Conservation (phyloP, 37 sponge, comb jelly and placozoan species). For the Hexactinellida sp. region DNA sequence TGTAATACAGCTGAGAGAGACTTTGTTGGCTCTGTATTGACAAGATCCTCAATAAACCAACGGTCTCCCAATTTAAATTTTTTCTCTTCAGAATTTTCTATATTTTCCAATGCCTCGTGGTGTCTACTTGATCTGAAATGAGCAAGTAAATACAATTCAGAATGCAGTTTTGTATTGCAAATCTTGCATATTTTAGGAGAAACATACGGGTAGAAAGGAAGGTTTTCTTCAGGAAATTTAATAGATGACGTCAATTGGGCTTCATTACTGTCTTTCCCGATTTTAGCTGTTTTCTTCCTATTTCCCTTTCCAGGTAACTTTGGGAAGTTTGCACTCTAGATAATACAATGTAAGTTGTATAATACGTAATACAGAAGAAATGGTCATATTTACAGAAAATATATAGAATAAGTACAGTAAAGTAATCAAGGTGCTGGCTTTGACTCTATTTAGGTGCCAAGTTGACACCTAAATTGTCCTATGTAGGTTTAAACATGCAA, state of each 20-base stretch:
- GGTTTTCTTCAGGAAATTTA: not conserved
- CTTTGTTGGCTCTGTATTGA: not conserved
- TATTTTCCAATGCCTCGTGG: not conserved
- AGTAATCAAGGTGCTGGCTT: too few relatives aligned
- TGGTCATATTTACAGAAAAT: too few relatives aligned
- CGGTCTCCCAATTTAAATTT: not conserved
- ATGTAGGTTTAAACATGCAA: too few relatives aligned
- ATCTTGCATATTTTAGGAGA: not conserved
- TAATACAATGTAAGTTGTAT: not conserved
- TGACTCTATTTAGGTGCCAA: too few relatives aligned
- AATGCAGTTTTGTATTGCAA: constrained; percentile 10
- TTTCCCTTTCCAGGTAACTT: not conserved
- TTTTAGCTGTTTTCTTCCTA: not conserved
- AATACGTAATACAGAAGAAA: not conserved
- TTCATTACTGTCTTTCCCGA: not conserved
- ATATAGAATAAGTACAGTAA: too few relatives aligned
- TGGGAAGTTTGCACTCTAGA: constrained; percentile 17
- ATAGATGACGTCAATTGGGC: not conserved
- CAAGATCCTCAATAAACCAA: not conserved
- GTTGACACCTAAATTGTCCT: too few relatives aligned
- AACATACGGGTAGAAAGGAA: not conserved
- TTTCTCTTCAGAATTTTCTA: constrained; percentile 1
- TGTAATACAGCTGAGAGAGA: not conserved
- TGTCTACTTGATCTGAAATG: constrained; percentile 13
- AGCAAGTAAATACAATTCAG: not conserved